Evolutionary conservation across 2,888 invertebrate genomes (phyloP).

Genomic region (Cosmopolites sordidus): DNA sequence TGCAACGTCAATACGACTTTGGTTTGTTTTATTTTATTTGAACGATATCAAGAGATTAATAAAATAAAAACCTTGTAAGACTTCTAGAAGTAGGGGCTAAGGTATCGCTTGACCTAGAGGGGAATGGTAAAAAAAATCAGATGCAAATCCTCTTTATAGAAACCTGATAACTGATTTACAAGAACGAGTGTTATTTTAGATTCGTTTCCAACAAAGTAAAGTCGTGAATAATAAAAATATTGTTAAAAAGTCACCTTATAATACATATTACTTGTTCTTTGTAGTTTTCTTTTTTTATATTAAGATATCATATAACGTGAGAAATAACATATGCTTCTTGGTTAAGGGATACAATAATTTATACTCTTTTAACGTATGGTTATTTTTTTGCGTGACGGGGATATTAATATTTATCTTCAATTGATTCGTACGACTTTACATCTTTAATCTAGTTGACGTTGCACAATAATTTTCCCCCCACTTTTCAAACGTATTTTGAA

Average conservation of each 20-base stretch:
- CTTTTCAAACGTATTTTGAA: neutral
- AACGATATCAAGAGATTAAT: neutral
- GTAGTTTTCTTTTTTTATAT: conserved; percentile 8
- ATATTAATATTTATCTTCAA: neutral
- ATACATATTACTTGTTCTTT: conserved; percentile 6
- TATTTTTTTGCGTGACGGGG: neutral
- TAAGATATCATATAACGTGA: conserved; percentile 13
- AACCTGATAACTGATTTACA: neutral
- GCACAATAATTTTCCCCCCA: neutral
- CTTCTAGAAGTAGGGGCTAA: neutral
- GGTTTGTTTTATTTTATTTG: neutral
- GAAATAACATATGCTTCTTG: conserved; percentile 4
- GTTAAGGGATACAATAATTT: neutral
- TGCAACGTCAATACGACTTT: neutral
- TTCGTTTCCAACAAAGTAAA: neutral
- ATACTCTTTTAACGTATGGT: neutral
- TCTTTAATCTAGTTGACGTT: neutral
- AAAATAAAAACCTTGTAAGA: neutral
- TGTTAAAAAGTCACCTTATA: neutral
- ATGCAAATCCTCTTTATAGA: conserved; percentile 1
- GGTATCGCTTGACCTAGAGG: neutral
- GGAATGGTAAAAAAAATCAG: neutral
- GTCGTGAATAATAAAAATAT: neutral
- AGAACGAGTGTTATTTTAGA: neutral
- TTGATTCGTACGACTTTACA: neutral